Conservation (phyloP, 2,797 vertebrate species). For the Megalops cyprinoides region DNA sequence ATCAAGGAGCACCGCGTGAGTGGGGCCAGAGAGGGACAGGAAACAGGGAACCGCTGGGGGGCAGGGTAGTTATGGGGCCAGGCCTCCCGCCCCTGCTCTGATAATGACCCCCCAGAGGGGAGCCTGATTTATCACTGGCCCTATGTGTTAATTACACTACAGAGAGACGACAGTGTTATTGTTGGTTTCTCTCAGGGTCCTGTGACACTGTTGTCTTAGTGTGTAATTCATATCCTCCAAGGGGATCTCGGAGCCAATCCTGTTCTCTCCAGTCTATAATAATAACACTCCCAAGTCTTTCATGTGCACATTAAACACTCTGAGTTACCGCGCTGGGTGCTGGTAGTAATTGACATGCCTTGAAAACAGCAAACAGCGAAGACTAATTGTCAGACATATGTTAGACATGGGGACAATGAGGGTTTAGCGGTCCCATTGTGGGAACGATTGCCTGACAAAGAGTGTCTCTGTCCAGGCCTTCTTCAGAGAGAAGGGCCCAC, state of each 20-base stretch:
- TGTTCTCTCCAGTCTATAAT: neutral
- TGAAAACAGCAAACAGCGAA: no score
- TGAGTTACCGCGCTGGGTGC: neutral
- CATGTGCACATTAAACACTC: neutral
- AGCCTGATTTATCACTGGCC: no score
- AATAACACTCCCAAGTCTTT: neutral
- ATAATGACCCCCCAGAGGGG: neutral
- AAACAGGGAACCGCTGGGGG: neutral
- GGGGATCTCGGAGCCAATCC: neutral
- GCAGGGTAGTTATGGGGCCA: neutral
- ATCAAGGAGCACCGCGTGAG: constrained; percentile 90
- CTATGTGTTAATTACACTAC: neutral
- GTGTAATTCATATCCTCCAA: neutral
- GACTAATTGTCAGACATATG: no score
- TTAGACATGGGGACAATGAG: no score
- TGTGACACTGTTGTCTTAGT: neutral
- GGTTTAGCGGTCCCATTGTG: no score
- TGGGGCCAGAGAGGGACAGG: neutral
- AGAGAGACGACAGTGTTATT: neutral
- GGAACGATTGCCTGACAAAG: no score
- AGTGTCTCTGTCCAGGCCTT: constrained; percentile 74
- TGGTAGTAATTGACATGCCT: no score
- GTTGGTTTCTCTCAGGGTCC: neutral
- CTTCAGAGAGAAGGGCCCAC: constrained; percentile 89
- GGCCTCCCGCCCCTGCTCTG: neutral